Base-by-base conservation (phyloP, 2,888 invertebrate genomes). In the Harmothoe impar region DNA sequence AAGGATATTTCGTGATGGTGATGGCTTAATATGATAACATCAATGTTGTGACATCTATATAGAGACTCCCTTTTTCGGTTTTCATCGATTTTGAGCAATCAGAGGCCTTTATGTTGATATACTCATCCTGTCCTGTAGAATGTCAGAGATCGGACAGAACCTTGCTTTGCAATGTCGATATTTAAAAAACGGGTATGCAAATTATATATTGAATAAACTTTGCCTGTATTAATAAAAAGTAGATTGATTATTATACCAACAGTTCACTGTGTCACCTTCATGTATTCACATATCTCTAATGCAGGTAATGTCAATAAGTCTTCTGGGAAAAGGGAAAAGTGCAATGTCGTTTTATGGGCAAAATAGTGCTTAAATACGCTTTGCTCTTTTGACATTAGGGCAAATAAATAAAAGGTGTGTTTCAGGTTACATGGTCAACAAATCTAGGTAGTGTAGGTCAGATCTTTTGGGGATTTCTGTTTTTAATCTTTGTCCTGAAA, bases 161-260 rank as follows among this genome's bases (percentile, higher is more conserved):
- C 81, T 33, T 81, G 43, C 81, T 81, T 81, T 81, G 43, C 33
- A 81, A 81, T 81, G n/a, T 29, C 20, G 81, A n/a, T 81, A 81
- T 43, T 81, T 81, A 81, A 43, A 81, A 31, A 81, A 81, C 81
- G 81, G 81, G 81, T 81, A 81, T 81, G n/a, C 43, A 81, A 35
- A 81, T 81, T 81, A 81, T 81, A 81, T 81, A 81, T 81, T 81
- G 81, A 81, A 81, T 35, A 81, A 81, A 81, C 31, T 29, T 81
- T 81, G 35, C 81, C 81, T 81, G 81, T 81, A 81, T 72, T 3
- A 72, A 72, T 72, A 81, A 81, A 81, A 81, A 81, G n/a, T 81
- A 81, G 33, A 35, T 17, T 81, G 33, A 15, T 81, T 81, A 35
- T 77, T n/a, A 35, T 25, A 25, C 31, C 31, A 25, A 77, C 15